Percentiles rank a stretch among this genome's conserved stretches.
phyloP scores from a whole-genome alignment of 2,888 invertebrate genomes.

The Lepidochitona cinerea region DNA sequence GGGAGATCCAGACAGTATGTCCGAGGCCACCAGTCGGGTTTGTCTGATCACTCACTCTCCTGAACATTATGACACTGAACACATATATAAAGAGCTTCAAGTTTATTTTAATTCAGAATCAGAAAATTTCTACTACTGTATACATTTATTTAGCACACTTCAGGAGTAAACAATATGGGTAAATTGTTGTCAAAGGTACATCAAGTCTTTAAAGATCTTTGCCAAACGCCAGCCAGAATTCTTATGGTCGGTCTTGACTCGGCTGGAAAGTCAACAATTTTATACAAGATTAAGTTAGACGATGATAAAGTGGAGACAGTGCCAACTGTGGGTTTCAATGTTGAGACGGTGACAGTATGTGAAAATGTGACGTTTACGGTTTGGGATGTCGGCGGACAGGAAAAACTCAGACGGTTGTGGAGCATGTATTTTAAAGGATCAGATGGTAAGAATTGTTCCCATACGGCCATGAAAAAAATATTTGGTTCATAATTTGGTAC shows the following conservation, averaged over 20 bases:
- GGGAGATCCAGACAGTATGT: too few species aligned
- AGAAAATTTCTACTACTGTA: too few species aligned
- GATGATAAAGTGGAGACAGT: background rate
- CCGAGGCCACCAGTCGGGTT: too few species aligned
- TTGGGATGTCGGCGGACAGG: conserved; percentile 54
- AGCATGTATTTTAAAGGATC: conserved; percentile 7
- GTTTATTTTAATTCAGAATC: too few species aligned
- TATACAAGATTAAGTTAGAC: conserved; percentile 6
- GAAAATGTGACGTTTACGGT: conserved; percentile 1
- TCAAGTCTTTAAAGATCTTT: background rate
- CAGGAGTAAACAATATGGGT: too few species aligned
- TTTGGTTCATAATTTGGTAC: too few species aligned
- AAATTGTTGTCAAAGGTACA: background rate
- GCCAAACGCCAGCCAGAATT: conserved; percentile 29
- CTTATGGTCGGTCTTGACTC: conserved; percentile 46
- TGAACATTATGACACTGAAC: too few species aligned
- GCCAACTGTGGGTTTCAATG: conserved; percentile 25
- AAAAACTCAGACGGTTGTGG: conserved; percentile 52
- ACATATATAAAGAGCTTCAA: too few species aligned
- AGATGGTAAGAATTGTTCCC: conserved; percentile 3
- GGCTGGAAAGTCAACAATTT: conserved; percentile 21
- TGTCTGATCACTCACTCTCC: too few species aligned
- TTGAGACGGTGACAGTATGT: conserved; percentile 1
- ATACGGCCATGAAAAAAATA: too few species aligned
- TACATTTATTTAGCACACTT: too few species aligned